Evolutionary conservation across 1,140 invertebrate species (phyloP).

Genomic region (Neomicropteryx cornuta): DNA sequence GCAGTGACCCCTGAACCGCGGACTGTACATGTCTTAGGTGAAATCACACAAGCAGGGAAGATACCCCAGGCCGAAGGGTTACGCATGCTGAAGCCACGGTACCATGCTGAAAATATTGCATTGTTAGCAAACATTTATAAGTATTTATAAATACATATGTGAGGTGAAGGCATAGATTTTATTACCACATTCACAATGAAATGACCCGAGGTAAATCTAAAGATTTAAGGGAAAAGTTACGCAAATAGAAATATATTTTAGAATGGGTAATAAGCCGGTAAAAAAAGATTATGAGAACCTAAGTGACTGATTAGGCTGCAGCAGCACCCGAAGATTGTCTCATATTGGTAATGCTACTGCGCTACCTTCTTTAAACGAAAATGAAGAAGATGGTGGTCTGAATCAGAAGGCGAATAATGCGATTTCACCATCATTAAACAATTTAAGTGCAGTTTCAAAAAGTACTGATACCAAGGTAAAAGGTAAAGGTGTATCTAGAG

Average conservation of each 20-base stretch:
- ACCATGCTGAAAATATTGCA: constrained; percentile 73
- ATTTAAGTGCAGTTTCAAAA: neutral
- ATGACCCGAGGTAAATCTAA: constrained; percentile 4
- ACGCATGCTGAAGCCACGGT: constrained; percentile 67
- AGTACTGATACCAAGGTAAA: neutral
- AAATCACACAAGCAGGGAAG: constrained; percentile 52
- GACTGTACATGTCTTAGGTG: constrained; percentile 28
- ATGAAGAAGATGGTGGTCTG: no score
- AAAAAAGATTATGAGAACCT: no score
- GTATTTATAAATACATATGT: constrained; percentile 5
- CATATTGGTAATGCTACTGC: no score
- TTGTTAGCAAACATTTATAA: constrained; percentile 8
- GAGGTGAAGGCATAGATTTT: constrained; percentile 11
- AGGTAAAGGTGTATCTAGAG: neutral
- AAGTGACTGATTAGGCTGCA: no score
- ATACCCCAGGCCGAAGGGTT: constrained; percentile 75
- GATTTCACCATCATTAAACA: neutral
- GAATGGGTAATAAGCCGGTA: neutral
- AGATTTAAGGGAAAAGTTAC: neutral
- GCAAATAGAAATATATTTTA: neutral
- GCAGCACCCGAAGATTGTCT: no score
- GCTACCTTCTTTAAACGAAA: no score
- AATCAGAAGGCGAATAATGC: no score
- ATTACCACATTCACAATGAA: constrained; percentile 4
- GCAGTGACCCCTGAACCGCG: constrained; percentile 28